Base-by-base conservation (phyloP, 1,140 invertebrate genomes). In the Protaetia brevitarsis region DNA sequence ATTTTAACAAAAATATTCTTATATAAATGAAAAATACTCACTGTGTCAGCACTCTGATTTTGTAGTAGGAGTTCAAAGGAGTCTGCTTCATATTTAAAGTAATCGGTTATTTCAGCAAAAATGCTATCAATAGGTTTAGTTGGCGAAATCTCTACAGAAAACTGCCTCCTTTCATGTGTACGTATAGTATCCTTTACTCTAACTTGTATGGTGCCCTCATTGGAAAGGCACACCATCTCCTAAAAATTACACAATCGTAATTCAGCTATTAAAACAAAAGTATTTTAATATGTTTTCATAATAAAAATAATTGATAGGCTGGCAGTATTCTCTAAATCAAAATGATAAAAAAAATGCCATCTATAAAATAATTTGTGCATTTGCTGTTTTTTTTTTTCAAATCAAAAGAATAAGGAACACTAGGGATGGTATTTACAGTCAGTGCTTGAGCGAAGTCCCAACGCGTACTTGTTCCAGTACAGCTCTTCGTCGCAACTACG, bases 171-270 rank as follows among this genome's bases (percentile, higher is more conserved):
- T 73, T 69, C 75, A 66, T 68, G 76, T 67, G 65, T 76, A 73
- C 68, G 79, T 27, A 83, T 82, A 74, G 84, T 79, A 72, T 86
- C 85, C 29, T 80, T 79, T 41, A 88, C 78, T 61, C 83, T 81
- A 73, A 85, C 87, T 68, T 83, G 72, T 56, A 83, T 78, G 68
- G 74, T 80, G 28, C 71, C 74, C 66, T 80, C 78, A 65, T 73
- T 78, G 41, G 63, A 67, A 62, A 64, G 72, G 72, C 76, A 77
- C 67, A 78, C 74, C 77, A 79, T 79, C 65, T 71, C 74, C 75
- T 77, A 30, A 16, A 62, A 36, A n/a, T n/a, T n/a, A n/a, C n/a
- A n/a, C n/a, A n/a, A n/a, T n/a, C n/a, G n/a, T n/a, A n/a, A n/a
- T n/a, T n/a, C n/a, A n/a, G n/a, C 7, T 36, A 62, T n/a, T 0